Conservation (phyloP, 2,113 vertebrate genomes). For the Phaetusa simplex region DNA sequence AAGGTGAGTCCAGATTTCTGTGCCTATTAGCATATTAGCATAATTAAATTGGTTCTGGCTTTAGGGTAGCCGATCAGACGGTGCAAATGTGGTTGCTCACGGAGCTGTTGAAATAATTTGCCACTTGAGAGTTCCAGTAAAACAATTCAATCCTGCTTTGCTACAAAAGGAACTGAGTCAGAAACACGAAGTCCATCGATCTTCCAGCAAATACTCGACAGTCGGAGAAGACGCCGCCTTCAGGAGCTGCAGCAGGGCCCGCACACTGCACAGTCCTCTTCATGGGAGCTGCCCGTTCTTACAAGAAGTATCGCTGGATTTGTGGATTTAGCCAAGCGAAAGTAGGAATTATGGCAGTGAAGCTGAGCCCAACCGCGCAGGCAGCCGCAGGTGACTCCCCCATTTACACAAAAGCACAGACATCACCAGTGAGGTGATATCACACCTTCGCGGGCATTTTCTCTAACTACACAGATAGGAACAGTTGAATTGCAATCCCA, state of each 20-base stretch:
- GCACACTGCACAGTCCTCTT: accelerated
- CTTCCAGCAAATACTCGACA: neutral
- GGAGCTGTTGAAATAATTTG: constrained; percentile 32
- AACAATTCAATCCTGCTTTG: constrained; percentile 33
- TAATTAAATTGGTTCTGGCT: constrained; percentile 58
- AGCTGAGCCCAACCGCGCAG: neutral
- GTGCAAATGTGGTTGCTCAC: neutral
- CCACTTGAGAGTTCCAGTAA: neutral
- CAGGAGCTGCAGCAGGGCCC: neutral
- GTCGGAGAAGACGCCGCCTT: neutral
- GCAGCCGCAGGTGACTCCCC: neutral
- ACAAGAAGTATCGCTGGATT: accelerated
- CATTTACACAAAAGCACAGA: neutral
- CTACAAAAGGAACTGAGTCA: neutral
- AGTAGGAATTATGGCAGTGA: neutral
- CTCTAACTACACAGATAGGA: neutral
- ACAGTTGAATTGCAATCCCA: neutral
- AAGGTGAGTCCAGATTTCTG: neutral
- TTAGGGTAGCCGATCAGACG: constrained; percentile 50
- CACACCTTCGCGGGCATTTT: neutral
- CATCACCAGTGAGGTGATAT: neutral
- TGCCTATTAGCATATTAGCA: constrained; percentile 5
- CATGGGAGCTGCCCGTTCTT: neutral
- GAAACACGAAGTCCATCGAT: neutral
- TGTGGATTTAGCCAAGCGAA: neutral